A percentile compares a stretch with the other conserved stretches of the same genome.
Conservation (phyloP, 2,888 invertebrate genomes). For the Phortica okadai region DNA sequence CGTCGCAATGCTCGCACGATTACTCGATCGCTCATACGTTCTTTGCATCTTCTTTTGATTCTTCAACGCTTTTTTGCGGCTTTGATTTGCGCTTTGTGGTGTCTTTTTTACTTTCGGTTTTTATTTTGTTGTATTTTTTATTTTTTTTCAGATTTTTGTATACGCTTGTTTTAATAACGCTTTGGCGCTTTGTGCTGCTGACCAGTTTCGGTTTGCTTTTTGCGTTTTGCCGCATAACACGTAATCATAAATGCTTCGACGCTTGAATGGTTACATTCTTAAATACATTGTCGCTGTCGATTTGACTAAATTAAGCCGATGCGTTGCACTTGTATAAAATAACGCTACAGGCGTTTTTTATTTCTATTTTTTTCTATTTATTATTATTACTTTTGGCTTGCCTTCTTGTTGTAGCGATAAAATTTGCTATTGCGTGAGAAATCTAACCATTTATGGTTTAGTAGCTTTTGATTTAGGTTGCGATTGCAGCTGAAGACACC, state of each 20-base stretch:
- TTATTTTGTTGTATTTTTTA: conserved; percentile 34
- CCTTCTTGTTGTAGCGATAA: background rate
- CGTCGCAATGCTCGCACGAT: background rate
- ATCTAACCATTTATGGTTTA: background rate
- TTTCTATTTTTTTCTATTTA: background rate
- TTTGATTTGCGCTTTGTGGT: conserved; percentile 40
- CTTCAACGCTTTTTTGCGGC: conserved; percentile 19
- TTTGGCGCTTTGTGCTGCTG: conserved; percentile 35
- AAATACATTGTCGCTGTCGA: conserved; percentile 47
- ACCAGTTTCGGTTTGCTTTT: conserved; percentile 50
- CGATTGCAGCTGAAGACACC: background rate
- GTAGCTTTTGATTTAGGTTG: background rate
- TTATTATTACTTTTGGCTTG: background rate
- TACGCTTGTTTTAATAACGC: conserved; percentile 32
- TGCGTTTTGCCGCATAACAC: conserved; percentile 43
- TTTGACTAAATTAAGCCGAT: conserved; percentile 61
- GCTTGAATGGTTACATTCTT: conserved; percentile 17
- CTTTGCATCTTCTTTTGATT: conserved; percentile 16
- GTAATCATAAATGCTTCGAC: conserved; percentile 54
- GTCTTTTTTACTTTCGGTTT: conserved; percentile 6
- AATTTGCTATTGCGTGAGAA: background rate
- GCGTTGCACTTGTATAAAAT: conserved; percentile 51
- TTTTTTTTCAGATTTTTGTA: conserved; percentile 36
- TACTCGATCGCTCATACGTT: background rate
- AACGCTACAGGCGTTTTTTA: conserved; percentile 18